Evolutionary conservation across 2,888 invertebrate species (phyloP), one percentile per base, ranked within the genome.

Genomic region (Autographa gamma): DNA sequence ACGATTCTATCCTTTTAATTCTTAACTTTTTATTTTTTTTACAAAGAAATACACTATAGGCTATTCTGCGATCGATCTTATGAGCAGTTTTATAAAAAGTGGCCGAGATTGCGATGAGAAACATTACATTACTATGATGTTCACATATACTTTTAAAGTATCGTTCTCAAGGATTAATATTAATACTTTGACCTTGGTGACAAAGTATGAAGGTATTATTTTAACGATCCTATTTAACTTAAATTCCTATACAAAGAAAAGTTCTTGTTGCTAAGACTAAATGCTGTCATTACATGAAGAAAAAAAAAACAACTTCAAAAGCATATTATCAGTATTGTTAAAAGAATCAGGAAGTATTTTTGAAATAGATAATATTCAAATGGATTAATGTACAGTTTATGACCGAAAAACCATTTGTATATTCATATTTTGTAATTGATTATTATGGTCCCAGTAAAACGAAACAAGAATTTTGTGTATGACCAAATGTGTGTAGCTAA

Each of bases 201-300:
- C 54, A 56, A 56, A 56, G 19, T 56, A 54, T 54, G 54, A 19
- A 52, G 18, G 54, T 56, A 56, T 19, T 56, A 56, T 19, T 56
- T 56, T 25, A 56, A 56, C 54, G 54, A 19, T 56, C 54, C 19
- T 56, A 56, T 25, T 56, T 56, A 56, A 56, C 25, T 56, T 56
- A 25, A 56, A 56, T 25, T 56, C 7, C n/a, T 25, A 13, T 56
- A 56, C 25, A 56, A 19, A 25, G 25, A 56, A 56, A 56, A 54
- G 19, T 19, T 56, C 54, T 56, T 25, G 54, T 56, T 25, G 54
- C 25, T 56, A 54, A 54, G 11, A 25, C 54, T 56, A 56, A 56
- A 25, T 56, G 54, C 54, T 56, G 54, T 56, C 11, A 56, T 56
- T 25, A 56, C 19, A 56, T 25, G 11, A 19, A 13, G 48, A 48